A percentile compares a stretch with the other conserved stretches of the same genome.
Evolutionary conservation across 23 tunicate genomes (phyloP).

Genomic region (Ascidia mentula): DNA sequence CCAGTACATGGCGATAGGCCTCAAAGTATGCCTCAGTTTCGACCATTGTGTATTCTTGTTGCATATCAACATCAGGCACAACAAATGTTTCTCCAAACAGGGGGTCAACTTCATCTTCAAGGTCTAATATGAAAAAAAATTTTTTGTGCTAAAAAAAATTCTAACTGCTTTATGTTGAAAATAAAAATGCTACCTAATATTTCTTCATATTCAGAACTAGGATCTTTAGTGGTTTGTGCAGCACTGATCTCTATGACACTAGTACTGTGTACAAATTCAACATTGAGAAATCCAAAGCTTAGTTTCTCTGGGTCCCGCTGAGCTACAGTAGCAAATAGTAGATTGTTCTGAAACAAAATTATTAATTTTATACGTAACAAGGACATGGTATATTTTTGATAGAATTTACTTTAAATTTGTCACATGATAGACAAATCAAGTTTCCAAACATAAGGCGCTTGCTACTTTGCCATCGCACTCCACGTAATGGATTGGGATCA

Average conservation of each 20-base stretch:
- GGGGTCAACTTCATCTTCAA: too few species aligned
- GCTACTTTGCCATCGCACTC: conserved; percentile 63
- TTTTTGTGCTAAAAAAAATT: too few species aligned
- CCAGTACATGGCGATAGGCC: conserved; percentile 83
- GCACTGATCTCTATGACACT: conserved; percentile 9
- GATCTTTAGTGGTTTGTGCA: not conserved
- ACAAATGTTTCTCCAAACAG: not conserved
- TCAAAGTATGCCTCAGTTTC: conserved; percentile 96
- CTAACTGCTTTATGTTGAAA: too few species aligned
- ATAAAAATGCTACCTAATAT: too few species aligned
- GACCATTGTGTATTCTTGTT: conserved; percentile 74
- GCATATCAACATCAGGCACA: conserved; percentile 47
- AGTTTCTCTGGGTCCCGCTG: conserved; percentile 50
- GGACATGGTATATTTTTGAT: not conserved
- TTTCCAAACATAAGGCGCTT: conserved; percentile 80
- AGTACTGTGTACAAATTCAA: conserved; percentile 42
- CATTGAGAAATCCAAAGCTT: conserved; percentile 39
- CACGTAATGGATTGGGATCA: conserved; percentile 28
- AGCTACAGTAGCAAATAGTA: conserved; percentile 62
- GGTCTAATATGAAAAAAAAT: too few species aligned
- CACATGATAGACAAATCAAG: conserved; percentile 71
- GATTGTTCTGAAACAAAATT: conserved; percentile 29
- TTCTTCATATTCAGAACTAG: not conserved
- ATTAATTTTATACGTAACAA: not conserved
- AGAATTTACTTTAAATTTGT: conserved; percentile 45